phyloP scores from a whole-genome alignment of 1,140 invertebrate genomes.

The Penaeus japonicus region DNA sequence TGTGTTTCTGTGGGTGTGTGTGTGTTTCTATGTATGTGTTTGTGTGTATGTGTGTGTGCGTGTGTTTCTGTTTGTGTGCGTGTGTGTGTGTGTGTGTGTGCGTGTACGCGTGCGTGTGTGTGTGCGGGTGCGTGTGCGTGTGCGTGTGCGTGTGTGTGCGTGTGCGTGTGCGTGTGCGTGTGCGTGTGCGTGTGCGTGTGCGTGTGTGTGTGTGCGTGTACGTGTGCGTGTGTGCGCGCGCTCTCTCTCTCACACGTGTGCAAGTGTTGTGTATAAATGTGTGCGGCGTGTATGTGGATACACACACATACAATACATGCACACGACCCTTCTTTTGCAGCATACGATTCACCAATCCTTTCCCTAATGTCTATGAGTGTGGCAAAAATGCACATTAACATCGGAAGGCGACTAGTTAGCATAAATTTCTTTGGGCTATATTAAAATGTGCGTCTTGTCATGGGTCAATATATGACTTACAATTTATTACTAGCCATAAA shows the following conservation, averaged over 20 bases:
- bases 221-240: background rate
- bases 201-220: background rate
- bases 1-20: background rate
- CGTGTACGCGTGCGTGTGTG: background rate
- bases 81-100: background rate
- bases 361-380: no score
- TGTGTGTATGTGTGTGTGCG: background rate
- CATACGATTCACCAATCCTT: background rate
- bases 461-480: no score
- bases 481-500: no score
- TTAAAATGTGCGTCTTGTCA: no score
- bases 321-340: background rate
- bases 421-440: no score
- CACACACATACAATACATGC: constrained; percentile 2
- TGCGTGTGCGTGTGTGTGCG: background rate
- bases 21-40: background rate
- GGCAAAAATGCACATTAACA: no score
- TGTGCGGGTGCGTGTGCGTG: background rate
- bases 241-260: no score
- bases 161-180: background rate
- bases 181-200: background rate
- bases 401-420: no score
- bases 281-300: background rate
- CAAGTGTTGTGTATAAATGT: background rate
- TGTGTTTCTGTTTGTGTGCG: background rate